Conservation (phyloP, 2,113 vertebrate genomes). For the Morone saxatilis region DNA sequence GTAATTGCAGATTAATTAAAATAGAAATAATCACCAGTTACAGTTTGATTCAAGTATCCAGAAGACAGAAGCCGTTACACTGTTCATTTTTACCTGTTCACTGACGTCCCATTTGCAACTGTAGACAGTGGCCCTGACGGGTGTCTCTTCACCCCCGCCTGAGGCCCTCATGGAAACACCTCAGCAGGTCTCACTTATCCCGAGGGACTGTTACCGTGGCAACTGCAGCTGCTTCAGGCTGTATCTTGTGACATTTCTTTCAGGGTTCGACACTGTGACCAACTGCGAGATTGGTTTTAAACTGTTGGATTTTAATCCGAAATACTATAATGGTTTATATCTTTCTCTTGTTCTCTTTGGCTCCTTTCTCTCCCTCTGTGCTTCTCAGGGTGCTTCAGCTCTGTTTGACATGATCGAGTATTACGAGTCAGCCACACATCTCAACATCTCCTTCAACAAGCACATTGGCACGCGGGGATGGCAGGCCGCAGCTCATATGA, state of each 20-base stretch:
- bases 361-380: background rate
- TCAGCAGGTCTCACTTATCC: constrained; percentile 14
- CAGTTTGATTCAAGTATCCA: background rate
- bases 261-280: background rate
- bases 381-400: constrained; percentile 90
- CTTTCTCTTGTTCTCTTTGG: background rate
- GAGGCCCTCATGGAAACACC: constrained; percentile 30
- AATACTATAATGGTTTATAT: background rate
- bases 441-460: constrained; percentile 97
- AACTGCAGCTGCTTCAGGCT: constrained; percentile 21
- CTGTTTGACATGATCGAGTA: constrained; percentile 98
- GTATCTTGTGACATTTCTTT: constrained; percentile 3
- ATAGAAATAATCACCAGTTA: background rate
- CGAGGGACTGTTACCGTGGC: constrained; percentile 20
- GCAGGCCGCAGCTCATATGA: constrained; percentile 97
- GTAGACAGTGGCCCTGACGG: background rate
- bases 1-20: background rate
- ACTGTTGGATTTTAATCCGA: background rate
- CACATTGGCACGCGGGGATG: constrained; percentile 96
- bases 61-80: background rate
- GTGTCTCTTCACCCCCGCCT: background rate
- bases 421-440: constrained; percentile 96
- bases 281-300: background rate
- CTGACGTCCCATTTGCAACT: background rate
- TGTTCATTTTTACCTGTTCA: background rate